Evolutionary conservation across 2,797 vertebrate genomes (phyloP).

Genomic region (Molossus alvarezi): DNA sequence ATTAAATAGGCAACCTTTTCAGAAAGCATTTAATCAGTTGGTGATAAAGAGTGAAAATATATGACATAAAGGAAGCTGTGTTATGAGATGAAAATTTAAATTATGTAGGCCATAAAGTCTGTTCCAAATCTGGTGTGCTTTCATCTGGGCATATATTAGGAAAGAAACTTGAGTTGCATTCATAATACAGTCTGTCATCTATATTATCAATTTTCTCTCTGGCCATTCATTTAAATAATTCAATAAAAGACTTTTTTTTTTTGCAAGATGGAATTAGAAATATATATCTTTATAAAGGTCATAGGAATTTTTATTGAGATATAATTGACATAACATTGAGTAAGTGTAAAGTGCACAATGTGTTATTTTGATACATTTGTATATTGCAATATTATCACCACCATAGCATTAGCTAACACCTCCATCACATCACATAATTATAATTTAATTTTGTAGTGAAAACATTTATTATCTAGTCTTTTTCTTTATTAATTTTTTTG

Average conservation of each 20-base stretch:
- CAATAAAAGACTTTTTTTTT: constrained; percentile 3
- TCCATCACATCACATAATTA: too few relatives aligned
- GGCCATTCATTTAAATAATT: background rate
- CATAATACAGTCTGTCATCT: background rate
- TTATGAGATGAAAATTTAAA: background rate
- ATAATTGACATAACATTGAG: too few relatives aligned
- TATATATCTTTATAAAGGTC: background rate
- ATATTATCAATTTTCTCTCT: background rate
- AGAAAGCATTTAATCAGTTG: background rate
- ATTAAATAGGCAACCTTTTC: background rate
- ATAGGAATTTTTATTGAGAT: background rate
- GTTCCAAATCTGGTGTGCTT: background rate
- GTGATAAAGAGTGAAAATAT: background rate
- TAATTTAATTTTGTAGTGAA: too few relatives aligned
- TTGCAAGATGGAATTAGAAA: background rate
- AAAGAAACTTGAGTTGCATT: background rate
- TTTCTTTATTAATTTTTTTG: too few relatives aligned
- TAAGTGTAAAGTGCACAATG: too few relatives aligned
- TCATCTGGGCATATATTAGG: background rate
- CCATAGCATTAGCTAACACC: too few relatives aligned
- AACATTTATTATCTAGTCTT: too few relatives aligned
- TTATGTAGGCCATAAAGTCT: background rate
- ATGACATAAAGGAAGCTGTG: background rate
- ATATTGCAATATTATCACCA: too few relatives aligned
- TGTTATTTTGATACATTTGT: too few relatives aligned